phyloP scores from a whole-genome alignment of 1,140 invertebrate genomes.

The Drosophila busckii region DNA sequence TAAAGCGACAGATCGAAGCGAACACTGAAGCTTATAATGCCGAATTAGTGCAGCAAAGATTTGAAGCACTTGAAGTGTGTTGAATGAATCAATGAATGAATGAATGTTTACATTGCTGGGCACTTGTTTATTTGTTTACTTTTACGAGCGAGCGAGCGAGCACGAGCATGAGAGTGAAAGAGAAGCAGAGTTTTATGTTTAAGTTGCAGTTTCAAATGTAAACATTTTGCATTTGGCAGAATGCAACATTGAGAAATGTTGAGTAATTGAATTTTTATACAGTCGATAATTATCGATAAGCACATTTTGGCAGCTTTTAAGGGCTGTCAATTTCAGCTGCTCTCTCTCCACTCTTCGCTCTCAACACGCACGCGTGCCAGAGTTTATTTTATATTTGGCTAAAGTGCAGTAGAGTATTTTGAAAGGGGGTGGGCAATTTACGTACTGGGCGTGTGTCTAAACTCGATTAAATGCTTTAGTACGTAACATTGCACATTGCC shows the following conservation, averaged over 20 bases:
- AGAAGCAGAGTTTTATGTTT: conserved; percentile 1
- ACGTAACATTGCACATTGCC: neutral
- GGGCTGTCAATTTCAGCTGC: conserved; percentile 4
- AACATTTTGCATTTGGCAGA: no score
- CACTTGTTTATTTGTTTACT: no score
- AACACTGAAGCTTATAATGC: conserved; percentile 14
- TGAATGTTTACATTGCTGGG: no score
- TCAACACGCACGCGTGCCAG: conserved; percentile 1
- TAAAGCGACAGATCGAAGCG: conserved; percentile 6
- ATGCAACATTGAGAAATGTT: no score
- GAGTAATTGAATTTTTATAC: no score
- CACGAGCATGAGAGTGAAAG: neutral
- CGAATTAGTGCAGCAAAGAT: conserved; percentile 29
- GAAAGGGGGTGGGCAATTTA: no score
- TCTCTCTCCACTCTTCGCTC: neutral
- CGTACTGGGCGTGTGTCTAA: conserved; percentile 28
- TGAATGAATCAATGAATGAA: conserved; percentile 1
- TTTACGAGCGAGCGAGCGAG: no score
- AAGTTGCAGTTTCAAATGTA: no score
- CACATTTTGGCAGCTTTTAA: conserved; percentile 5
- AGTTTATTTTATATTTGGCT: neutral
- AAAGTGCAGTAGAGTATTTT: no score
- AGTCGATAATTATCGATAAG: conserved; percentile 40
- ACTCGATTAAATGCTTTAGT: conserved; percentile 29
- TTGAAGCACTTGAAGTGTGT: neutral